Evolutionary conservation across 1,140 invertebrate species (phyloP), one percentile per base, ranked within the genome.

Genomic region (Anastrepha ludens): DNA sequence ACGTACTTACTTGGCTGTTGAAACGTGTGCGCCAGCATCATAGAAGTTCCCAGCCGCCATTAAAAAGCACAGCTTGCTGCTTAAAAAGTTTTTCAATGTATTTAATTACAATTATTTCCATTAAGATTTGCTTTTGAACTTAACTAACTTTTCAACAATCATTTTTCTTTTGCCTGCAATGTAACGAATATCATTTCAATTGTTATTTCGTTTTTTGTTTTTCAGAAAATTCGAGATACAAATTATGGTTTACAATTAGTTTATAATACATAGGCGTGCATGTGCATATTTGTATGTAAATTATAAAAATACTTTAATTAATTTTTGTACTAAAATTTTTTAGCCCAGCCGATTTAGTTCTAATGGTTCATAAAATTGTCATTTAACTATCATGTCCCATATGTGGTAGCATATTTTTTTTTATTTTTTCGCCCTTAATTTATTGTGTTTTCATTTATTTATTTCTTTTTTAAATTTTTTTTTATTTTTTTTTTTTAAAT

Each of bases 261-360:
- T 17, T 74, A 15, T 29, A 29, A 65, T 29, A 65, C 2, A 65
- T 65, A 29, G 13, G 29, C 17, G 6, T 29, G 4, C 20, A 65
- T 20, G 20, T 65, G 20, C 20, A 6, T 20, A 65, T 29, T 65
- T 65, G 20, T 20, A 29, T 65, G 60, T 62, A 62, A 62, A 13
- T 62, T 62, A 62, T 13, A 29, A 65, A 8, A 29, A 29, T 65
- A 1, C 17, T 65, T 65, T 29, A 29, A 9, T 65, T 74, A 44
- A 17, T 44, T 74, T 74, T 74, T 74, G 67, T 74, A 74, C 67
- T 74, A 29, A 74, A 74, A 44, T 44, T 74, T 74, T 41, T 44
- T 44, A 74, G 41, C 67, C 67, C 67, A 74, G 67, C 67, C 67
- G 67, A 44, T 44, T 74, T 39, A 74, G 67, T 70, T 39, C 67